Base-by-base conservation (phyloP, 1,140 invertebrate species). In the Xylocopa sonorina region DNA sequence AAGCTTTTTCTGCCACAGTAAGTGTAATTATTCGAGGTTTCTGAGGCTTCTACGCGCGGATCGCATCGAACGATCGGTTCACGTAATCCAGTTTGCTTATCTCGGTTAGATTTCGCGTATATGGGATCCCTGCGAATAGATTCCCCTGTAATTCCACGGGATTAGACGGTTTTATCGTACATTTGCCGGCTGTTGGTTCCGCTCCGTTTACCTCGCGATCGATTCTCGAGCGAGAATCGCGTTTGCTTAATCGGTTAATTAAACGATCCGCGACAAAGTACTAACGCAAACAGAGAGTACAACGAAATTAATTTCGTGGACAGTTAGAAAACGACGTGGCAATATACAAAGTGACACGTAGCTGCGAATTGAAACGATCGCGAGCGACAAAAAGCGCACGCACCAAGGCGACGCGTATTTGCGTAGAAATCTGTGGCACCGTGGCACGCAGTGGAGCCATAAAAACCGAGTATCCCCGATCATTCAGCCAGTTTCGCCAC, bases 41-140 rank as follows among this genome's bases (percentile, higher is more conserved):
- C 32, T 10, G n/a, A 3, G 41, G n/a, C 9, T 53, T 63, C 34
- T 62, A 27, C 43, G 7, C 51, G 60, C n/a, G 41, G 21, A 46
- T 43, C 41, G 9, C 14, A 48, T n/a, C 41, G n/a, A 57, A 4
- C n/a, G 58, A 21, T 63, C 24, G 21, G n/a, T 57, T 38, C 24
- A 29, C 41, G 16, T 66, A 76, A 64, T 60, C 55, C 46, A 24
- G 43, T 60, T 69, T 78, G 41, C 51, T 78, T 78, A 78, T 50
- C 55, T 78, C 21, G 64, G 43, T 50, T 38, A 48, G 46, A 32
- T 69, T 41, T 27, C 34, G 14, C 66, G 24, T 27, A 69, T 14
- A 24, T 24, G n/a, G 46, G 60, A 53, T 58, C 32, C 9, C 43
- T 32, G 9, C 66, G 32, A 51, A 51, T 41, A 57, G 41, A 69